Evolutionary conservation across 2,888 invertebrate species (phyloP).

Genomic region (Meghimatium bilineatum): DNA sequence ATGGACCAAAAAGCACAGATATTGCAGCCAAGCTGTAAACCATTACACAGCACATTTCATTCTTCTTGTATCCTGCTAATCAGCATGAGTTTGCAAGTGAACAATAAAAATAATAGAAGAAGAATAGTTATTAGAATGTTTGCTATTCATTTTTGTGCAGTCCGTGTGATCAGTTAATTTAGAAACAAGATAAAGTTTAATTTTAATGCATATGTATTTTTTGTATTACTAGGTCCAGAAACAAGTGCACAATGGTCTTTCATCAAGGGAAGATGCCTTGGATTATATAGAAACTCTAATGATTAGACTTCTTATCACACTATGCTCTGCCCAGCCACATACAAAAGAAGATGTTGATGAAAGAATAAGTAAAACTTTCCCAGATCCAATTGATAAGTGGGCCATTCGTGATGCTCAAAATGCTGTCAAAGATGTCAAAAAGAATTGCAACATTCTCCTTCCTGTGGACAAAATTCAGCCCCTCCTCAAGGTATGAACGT

Average conservation of each 20-base stretch:
- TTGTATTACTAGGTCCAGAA: slow-evolving; percentile 86
- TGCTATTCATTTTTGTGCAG: neutral
- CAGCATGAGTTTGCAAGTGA: no score
- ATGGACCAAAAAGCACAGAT: no score
- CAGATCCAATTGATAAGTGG: slow-evolving; percentile 96
- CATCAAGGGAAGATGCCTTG: slow-evolving; percentile 89
- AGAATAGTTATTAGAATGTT: neutral
- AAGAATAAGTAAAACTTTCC: slow-evolving; percentile 92
- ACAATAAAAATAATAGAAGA: no score
- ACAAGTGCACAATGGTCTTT: slow-evolving; percentile 78
- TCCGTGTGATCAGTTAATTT: neutral
- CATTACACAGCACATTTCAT: no score
- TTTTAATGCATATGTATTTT: neutral
- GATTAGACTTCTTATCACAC: slow-evolving; percentile 88
- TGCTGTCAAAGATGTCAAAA: slow-evolving; percentile 86
- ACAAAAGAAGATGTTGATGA: slow-evolving; percentile 88
- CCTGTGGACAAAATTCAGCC: slow-evolving; percentile 94
- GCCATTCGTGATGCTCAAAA: slow-evolving; percentile 92
- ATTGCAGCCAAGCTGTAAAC: no score
- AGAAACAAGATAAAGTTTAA: neutral
- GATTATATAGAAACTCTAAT: slow-evolving; percentile 94
- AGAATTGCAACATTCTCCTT: slow-evolving; percentile 81
- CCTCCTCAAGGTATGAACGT: slow-evolving; percentile 81
- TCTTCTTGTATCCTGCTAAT: no score
- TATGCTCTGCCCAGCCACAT: slow-evolving; percentile 83